These are phyloP conservation scores for Embiotoca jacksoni DNA, from an alignment of 2,113 vertebrate genomes.

Conservation along the genomic window DNA sequence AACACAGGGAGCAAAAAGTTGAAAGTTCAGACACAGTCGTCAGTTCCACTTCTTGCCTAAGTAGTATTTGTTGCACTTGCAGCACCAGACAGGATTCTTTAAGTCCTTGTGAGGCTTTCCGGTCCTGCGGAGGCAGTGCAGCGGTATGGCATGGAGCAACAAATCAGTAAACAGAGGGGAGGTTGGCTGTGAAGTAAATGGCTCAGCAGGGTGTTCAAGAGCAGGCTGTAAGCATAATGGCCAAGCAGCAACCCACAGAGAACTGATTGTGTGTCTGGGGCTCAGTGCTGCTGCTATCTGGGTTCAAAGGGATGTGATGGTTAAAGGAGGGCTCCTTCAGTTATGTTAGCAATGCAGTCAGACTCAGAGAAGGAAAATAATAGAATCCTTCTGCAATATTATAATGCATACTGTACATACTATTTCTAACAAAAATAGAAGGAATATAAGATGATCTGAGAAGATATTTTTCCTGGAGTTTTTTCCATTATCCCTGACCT, in stretches of 20 bases:
- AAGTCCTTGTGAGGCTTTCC: slow-evolving; percentile 25
- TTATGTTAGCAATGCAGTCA: slow-evolving; percentile 8
- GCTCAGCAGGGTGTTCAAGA: slow-evolving; percentile 57
- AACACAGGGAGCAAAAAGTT: slow-evolving; percentile 19
- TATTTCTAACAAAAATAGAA: not conserved
- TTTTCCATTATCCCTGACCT: not conserved
- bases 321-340: slow-evolving; percentile 19
- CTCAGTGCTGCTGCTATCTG: slow-evolving; percentile 37
- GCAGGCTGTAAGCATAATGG: slow-evolving; percentile 65
- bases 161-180: slow-evolving; percentile 51
- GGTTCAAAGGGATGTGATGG: slow-evolving; percentile 38
- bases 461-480: not conserved
- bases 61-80: slow-evolving; percentile 13
- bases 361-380: not conserved
- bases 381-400: not conserved
- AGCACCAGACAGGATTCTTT: slow-evolving; percentile 36
- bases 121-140: slow-evolving; percentile 22
- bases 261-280: slow-evolving; percentile 49
- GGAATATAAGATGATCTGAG: no score
- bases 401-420: not conserved
- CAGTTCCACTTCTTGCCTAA: slow-evolving; percentile 19
- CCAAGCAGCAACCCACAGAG: slow-evolving; percentile 44
- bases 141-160: slow-evolving; percentile 32
- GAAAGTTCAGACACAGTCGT: slow-evolving; percentile 28
- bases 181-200: slow-evolving; percentile 62